Base-by-base conservation (phyloP, 2,797 vertebrate species). In the Falco columbarius region DNA sequence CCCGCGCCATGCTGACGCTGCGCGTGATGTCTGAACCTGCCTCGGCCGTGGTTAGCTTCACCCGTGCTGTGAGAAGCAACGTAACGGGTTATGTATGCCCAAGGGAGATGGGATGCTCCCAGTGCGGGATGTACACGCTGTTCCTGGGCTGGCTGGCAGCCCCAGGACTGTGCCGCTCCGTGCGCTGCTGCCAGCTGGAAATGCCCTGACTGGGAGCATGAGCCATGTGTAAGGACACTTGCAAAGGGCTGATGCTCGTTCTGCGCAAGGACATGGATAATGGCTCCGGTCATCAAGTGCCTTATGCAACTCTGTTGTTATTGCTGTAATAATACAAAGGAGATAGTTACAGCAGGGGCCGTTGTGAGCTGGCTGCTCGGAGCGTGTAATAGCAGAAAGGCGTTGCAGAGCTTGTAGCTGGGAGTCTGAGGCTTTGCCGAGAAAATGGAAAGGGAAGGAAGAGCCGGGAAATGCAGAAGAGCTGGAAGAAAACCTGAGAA, bases 311-410 rank as follows among this genome's bases (percentile, higher is more conserved):
- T 6, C 56, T 8, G 1, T 24, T 3, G 32, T 9, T 47, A 0
- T 2, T 30, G 38, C 86, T 54, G 7, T 19, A 46, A 22, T 14
- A 2, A 5, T 4, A 15, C 27, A 7, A 7, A 34, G 49, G 83
- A 7, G 62, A 5, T 6, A 56, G 76, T 32, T 27, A 11, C 47
- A 32, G 75, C 34, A 3, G 11, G 36, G 67, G 67, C 42, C 10
- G 47, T 2, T 7, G 32, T 2, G 9, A 12, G 38, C 90, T 8
- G 59, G 7, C 58, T 46, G 67, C 44, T 62, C 8, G 3, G 8
- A 9, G 47, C 0, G 1, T 11, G 42, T 22, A 20, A 1, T 0
- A 14, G 67, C 68, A 38, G n/a, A 49, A 9, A 6, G 26, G 3
- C 62, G 1, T 11, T 1, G 26, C 77, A 6, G 38, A 44, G 52